Base-by-base conservation (phyloP, 2,797 vertebrate genomes). In the Parambassis ranga region DNA sequence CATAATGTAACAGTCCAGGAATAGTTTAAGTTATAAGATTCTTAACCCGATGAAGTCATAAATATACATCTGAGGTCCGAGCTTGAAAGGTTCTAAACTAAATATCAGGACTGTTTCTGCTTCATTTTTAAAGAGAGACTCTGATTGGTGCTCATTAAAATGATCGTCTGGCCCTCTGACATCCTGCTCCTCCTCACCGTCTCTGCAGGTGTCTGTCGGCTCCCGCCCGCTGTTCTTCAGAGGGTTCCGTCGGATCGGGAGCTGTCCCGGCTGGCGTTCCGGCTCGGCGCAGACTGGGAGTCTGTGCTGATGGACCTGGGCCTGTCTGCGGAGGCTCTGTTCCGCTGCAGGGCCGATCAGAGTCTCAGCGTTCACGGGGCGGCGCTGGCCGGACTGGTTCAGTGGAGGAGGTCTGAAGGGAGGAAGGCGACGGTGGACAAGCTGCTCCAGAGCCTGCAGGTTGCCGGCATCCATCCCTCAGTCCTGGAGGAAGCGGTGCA, bases 271-370 rank as follows among this genome's bases (percentile, higher is more conserved):
- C 91, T 99, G 62, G 94, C 95, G 0, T 81, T 87, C 8, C 85
- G 58, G 19, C 90, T 99, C 2, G 94, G 96, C 2, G 42, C 89
- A 0, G 93, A 96, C 60, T 98, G 95, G 95, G 95, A 98, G 74
- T 70, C 82, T 1, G 71, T 96, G 5, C 82, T 93, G 59, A 76
- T 96, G 73, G 92, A 93, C 8, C 88, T 98, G 83, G 96, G 96
- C 7, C 77, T 98, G 85, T 91, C 94, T 0, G 67, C 87, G 1
- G 88, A 80, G 6, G 93, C 94, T 2, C 33, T 98, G 83, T 95
- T 94, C 65, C 91, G 92, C 37, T 98, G 96, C 57, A 95, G 94
- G 47, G 90, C 91, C 36, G 92, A 95, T 64, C 91, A 98, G 70
- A 81, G 84, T 0, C 86, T 93, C 71, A 93, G 85, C 38, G 41